These are phyloP conservation scores for Microctenopoma steveboyesi DNA, from an alignment of 2,797 vertebrate species.

Conservation along the genomic window DNA sequence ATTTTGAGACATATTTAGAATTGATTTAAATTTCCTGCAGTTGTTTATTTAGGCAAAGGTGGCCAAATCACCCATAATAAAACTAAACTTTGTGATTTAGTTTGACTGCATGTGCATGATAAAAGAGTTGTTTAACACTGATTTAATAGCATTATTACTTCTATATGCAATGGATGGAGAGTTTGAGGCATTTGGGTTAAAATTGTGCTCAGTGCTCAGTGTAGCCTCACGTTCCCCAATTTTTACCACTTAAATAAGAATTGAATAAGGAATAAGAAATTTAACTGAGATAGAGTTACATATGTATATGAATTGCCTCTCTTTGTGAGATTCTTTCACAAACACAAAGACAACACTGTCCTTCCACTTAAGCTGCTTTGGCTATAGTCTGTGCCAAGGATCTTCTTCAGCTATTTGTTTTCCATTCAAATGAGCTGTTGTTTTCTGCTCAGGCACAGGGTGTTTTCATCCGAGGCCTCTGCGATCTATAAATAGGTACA, in stretches of 20 bases:
- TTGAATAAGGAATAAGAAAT: neutral
- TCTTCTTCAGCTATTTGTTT: conserved; percentile 46
- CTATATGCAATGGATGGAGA: neutral
- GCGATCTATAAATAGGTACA: conserved; percentile 54
- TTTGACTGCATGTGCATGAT: conserved; percentile 9
- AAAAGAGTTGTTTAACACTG: conserved; percentile 1
- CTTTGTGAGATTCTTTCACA: neutral
- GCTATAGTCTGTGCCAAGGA: conserved; percentile 1
- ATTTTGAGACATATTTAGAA: neutral
- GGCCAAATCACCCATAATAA: neutral
- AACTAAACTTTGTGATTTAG: conserved; percentile 6
- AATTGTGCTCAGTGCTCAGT: neutral
- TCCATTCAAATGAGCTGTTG: conserved; percentile 36
- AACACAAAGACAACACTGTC: conserved; percentile 19
- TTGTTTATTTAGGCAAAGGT: neutral
- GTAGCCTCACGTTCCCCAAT: neutral
- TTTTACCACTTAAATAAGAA: neutral
- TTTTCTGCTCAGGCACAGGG: conserved; percentile 33
- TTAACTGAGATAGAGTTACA: too few relatives aligned
- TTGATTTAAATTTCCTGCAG: conserved; percentile 1
- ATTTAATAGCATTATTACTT: conserved; percentile 13
- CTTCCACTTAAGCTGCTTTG: conserved; percentile 12
- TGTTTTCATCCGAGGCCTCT: conserved; percentile 40
- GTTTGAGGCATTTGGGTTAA: neutral
- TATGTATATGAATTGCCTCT: neutral